A percentile compares a stretch with the other conserved stretches of the same genome.
phyloP scores from a whole-genome alignment of 2,113 vertebrate genomes.

The Anser cygnoides region DNA sequence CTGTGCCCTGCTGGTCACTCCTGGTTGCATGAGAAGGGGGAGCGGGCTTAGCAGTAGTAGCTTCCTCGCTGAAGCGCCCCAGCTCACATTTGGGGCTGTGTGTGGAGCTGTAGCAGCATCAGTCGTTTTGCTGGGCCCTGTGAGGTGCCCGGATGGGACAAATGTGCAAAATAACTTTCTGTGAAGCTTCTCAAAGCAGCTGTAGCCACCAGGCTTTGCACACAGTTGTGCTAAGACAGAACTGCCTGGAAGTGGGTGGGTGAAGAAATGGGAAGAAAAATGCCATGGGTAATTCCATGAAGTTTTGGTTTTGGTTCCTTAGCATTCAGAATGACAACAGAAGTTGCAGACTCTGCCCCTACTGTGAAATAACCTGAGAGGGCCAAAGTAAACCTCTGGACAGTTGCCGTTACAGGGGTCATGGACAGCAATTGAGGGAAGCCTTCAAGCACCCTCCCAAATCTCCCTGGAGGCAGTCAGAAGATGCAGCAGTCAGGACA shows the following conservation, averaged over 20 bases:
- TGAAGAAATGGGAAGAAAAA: background rate
- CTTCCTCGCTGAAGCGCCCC: background rate
- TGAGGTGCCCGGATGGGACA: background rate
- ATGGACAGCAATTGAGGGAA: background rate
- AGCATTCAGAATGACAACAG: background rate
- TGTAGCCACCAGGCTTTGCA: background rate
- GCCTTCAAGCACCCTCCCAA: background rate
- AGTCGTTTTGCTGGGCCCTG: background rate
- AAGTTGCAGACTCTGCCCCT: background rate
- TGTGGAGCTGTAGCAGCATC: accelerated
- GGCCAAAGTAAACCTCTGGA: background rate
- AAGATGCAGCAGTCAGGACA: background rate
- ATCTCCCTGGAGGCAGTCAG: background rate
- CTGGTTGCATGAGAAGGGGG: background rate
- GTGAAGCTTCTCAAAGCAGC: background rate
- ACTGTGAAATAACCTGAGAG: background rate
- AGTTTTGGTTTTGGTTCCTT: background rate
- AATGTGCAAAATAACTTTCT: background rate
- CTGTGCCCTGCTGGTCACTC: accelerated
- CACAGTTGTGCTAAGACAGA: background rate
- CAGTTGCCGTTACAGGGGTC: background rate
- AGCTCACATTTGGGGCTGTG: accelerated
- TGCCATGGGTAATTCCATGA: background rate
- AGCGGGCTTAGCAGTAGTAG: background rate
- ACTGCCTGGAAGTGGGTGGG: background rate